A percentile compares a stretch with the other conserved stretches of the same genome.
phyloP scores from a whole-genome alignment of 2,797 vertebrate genomes.

The Squalus acanthias region DNA sequence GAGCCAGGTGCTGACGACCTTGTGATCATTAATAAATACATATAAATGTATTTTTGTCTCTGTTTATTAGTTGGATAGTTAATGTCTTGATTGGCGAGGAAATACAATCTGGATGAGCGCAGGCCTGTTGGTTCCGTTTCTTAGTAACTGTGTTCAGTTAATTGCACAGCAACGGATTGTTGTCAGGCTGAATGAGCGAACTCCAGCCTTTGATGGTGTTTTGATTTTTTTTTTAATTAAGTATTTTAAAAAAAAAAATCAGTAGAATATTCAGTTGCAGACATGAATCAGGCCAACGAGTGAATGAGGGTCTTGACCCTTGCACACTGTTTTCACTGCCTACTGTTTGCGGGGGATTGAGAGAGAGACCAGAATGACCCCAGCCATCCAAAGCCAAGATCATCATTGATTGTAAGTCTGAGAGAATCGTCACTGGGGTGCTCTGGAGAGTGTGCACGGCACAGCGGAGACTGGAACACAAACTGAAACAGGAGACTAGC shows the following conservation, averaged over 20 bases:
- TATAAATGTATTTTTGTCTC: slow-evolving; percentile 2
- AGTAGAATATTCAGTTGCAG: not conserved
- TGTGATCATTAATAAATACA: not conserved
- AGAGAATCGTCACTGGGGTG: not conserved
- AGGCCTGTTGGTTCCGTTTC: not conserved
- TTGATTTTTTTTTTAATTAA: not conserved
- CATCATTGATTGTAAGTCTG: not conserved
- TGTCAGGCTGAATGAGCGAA: not conserved
- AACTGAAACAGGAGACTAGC: not conserved
- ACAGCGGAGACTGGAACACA: not conserved
- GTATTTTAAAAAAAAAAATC: not conserved
- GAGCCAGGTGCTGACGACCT: not conserved
- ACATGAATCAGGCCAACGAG: not conserved
- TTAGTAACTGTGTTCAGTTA: not conserved
- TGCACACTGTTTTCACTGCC: not conserved
- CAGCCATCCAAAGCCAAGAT: slow-evolving; percentile 9
- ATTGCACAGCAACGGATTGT: not conserved
- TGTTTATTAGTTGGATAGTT: slow-evolving; percentile 24
- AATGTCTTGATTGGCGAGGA: not conserved
- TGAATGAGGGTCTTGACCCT: not conserved
- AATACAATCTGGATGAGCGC: not conserved
- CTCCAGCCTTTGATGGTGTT: not conserved
- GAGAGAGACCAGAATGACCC: not conserved
- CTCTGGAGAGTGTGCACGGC: not conserved
- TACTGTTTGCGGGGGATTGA: not conserved